These are phyloP conservation scores for Drosophila tropicalis DNA, from an alignment of 1,140 invertebrate species.

Conservation along the genomic window DNA sequence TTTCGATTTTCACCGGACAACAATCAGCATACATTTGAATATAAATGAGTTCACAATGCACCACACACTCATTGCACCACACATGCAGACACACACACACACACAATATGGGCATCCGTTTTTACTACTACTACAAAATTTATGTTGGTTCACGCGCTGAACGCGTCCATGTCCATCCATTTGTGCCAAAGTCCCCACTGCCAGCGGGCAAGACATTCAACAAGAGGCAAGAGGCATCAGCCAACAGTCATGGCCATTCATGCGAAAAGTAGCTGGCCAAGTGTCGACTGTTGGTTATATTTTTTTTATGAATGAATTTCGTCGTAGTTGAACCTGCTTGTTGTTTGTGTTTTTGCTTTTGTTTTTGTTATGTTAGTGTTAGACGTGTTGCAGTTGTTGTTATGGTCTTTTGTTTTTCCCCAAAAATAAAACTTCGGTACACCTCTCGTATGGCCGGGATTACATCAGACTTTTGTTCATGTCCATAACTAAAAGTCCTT, in stretches of 20 bases:
- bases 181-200: slow-evolving; percentile 42
- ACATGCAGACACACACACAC: slow-evolving; percentile 19
- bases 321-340: slow-evolving; percentile 55
- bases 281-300: slow-evolving; percentile 42
- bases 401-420: slow-evolving; percentile 54
- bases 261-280: slow-evolving; percentile 68
- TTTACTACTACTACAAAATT: slow-evolving; percentile 42
- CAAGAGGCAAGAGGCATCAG: slow-evolving; percentile 26
- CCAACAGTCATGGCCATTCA: slow-evolving; percentile 68
- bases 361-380: slow-evolving; percentile 55
- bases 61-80: slow-evolving; percentile 31
- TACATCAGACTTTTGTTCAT: slow-evolving; percentile 50
- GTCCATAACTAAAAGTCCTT: slow-evolving; percentile 22
- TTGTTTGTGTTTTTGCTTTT: slow-evolving; percentile 40
- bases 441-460: slow-evolving; percentile 37
- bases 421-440: slow-evolving; percentile 67
- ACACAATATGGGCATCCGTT: slow-evolving; percentile 56
- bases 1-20: slow-evolving; percentile 64
- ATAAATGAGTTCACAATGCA: slow-evolving; percentile 58
- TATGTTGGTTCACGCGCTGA: slow-evolving; percentile 67
- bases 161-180: slow-evolving; percentile 31
- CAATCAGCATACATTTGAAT: slow-evolving; percentile 57
- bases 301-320: slow-evolving; percentile 76
- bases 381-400: slow-evolving; percentile 40
- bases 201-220: slow-evolving; percentile 10